Base-by-base conservation (phyloP, 2,888 invertebrate species). In the Leucophenga montana region DNA sequence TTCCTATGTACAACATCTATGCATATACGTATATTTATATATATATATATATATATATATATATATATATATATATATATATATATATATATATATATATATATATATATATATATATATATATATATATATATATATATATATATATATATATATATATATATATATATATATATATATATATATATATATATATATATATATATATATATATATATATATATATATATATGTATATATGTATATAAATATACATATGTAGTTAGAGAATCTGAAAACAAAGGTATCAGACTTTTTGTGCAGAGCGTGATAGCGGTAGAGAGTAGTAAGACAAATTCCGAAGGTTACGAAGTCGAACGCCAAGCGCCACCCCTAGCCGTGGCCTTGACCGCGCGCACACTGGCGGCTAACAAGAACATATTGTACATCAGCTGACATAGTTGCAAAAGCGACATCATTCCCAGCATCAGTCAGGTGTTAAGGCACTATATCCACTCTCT, bases 221-320 rank as follows among this genome's bases (percentile, higher is more conserved):
- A 56, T 54, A 0, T 14, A 18, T 57, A 14, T 27, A 11, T 57
- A 14, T 57, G 56, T 20, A 56, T 14, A 20, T 20, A 14, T 14
- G 5, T 18, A 54, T 11, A n/a, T 27, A 27, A 31, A 66, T 73
- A 61, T 11, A 8, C 9, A 8, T 11, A 39, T 5, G 8, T 39
- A 27, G 27, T 27, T 27, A 1, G 39, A 39, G 5, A 39, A 39
- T 39, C 11, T 5, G 39, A 39, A 39, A 39, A 64, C 27, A 68
- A 56, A 62, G 27, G 68, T 20, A 48, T 67, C 56, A 46, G 50
- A 8, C 56, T 61, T 54, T 16, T 50, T 56, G 22, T 72, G 54
- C 20, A 6, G 27, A 27, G 57, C 18, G 57, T 46, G 11, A 1
- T 11, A 39, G 11, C 3, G 39, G 39, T 1, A 39, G 39, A 3